Conservation (phyloP, 2,797 vertebrate species). For the Vireo griseus region DNA sequence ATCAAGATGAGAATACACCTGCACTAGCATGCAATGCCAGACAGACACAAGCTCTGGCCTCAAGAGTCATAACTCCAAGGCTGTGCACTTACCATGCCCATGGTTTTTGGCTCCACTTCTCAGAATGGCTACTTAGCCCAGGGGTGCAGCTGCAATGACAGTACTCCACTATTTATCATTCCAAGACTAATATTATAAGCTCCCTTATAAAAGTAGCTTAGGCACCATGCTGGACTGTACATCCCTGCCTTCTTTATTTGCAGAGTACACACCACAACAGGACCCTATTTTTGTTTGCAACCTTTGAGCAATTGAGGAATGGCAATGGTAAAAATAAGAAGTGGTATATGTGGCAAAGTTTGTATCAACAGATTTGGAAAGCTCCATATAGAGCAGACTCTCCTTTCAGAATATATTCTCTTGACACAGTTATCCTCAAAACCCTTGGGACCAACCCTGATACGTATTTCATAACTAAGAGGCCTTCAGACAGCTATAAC, state of each 20-base stretch:
- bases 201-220: background rate
- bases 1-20: background rate
- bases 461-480: slow-evolving; percentile 38
- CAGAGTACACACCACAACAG: background rate
- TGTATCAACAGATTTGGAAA: background rate
- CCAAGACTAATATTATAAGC: background rate
- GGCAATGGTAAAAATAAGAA: background rate
- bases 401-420: background rate
- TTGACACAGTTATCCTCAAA: slow-evolving; percentile 4
- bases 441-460: slow-evolving; percentile 13
- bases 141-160: accelerated
- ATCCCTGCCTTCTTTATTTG: background rate
- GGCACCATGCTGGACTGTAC: background rate
- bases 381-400: background rate
- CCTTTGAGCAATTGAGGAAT: background rate
- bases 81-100: background rate
- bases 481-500: slow-evolving; percentile 50
- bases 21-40: background rate
- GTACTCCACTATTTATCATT: background rate
- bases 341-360: background rate
- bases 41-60: background rate
- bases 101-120: background rate
- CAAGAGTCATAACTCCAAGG: background rate
- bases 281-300: background rate
- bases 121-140: background rate